phyloP scores from a whole-genome alignment of 2,113 vertebrate genomes.

The Eulemur macaco region DNA sequence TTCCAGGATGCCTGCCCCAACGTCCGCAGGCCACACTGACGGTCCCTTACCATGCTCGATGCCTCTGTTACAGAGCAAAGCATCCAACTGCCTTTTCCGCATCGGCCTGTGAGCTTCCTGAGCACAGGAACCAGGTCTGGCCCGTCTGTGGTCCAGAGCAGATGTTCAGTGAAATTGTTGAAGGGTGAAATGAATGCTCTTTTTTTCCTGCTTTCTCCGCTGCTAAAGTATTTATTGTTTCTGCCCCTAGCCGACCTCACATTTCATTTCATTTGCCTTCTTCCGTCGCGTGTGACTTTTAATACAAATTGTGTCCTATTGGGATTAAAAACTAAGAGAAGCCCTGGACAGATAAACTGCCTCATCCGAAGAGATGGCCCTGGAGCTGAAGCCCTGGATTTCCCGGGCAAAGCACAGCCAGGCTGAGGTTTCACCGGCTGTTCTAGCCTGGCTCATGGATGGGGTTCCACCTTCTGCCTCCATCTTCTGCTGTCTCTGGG shows the following conservation, averaged over 20 bases:
- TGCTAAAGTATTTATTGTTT: background rate
- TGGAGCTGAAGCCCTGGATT: conserved; percentile 40
- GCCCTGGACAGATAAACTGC: background rate
- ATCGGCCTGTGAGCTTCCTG: background rate
- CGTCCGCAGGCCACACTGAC: fast-evolving
- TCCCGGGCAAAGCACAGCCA: conserved; percentile 17
- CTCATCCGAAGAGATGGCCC: background rate
- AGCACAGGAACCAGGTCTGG: background rate
- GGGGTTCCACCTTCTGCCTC: conserved; percentile 31
- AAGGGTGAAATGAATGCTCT: fast-evolving
- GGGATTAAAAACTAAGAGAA: conserved; percentile 29
- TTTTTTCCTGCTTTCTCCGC: background rate
- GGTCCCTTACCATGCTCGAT: background rate
- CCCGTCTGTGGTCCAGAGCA: fast-evolving
- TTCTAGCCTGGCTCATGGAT: conserved; percentile 67
- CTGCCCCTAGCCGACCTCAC: background rate
- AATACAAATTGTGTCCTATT: background rate
- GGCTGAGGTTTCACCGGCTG: conserved; percentile 55
- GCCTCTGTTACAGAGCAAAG: fast-evolving
- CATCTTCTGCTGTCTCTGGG: conserved; percentile 60
- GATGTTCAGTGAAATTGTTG: background rate
- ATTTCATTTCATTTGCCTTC: background rate
- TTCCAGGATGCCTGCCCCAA: background rate
- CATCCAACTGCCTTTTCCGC: fast-evolving
- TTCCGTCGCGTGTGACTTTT: background rate